Evolutionary conservation across 2,113 vertebrate genomes (phyloP).

Genomic region (Nyctereutes procyonoides): DNA sequence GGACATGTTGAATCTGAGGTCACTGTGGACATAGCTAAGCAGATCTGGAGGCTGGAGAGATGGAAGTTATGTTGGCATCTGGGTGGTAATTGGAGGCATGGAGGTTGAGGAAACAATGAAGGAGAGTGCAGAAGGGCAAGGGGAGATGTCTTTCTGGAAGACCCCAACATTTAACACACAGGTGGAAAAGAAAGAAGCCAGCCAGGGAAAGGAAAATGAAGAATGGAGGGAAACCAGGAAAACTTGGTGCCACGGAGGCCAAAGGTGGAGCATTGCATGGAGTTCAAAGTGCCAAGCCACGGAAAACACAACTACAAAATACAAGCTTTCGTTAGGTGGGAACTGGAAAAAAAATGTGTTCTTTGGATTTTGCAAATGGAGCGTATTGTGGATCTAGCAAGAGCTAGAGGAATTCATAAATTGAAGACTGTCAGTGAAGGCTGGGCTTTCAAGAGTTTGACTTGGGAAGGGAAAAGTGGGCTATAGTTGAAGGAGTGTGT

Average conservation of each 20-base stretch:
- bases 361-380: conserved; percentile 25
- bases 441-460: not conserved
- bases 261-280: not conserved
- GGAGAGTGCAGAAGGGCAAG: not conserved
- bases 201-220: not conserved
- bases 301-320: not conserved
- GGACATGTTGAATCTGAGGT: not conserved
- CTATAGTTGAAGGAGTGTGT: not conserved
- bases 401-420: not conserved
- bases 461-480: not conserved
- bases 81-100: not conserved
- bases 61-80: not conserved
- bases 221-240: not conserved
- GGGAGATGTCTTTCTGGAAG: not conserved
- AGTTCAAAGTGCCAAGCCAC: not conserved
- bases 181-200: not conserved
- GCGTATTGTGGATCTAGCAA: not conserved
- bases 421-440: not conserved
- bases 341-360: not conserved
- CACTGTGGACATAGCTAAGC: not conserved
- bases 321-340: not conserved
- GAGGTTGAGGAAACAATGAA: not conserved
- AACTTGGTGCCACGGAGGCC: not conserved
- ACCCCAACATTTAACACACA: not conserved
- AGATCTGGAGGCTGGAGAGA: not conserved